A percentile compares a stretch with the other conserved stretches of the same genome.
These are phyloP conservation scores for Achatina immaculata DNA, from an alignment of 1,140 invertebrate species.

Conservation along the genomic window DNA sequence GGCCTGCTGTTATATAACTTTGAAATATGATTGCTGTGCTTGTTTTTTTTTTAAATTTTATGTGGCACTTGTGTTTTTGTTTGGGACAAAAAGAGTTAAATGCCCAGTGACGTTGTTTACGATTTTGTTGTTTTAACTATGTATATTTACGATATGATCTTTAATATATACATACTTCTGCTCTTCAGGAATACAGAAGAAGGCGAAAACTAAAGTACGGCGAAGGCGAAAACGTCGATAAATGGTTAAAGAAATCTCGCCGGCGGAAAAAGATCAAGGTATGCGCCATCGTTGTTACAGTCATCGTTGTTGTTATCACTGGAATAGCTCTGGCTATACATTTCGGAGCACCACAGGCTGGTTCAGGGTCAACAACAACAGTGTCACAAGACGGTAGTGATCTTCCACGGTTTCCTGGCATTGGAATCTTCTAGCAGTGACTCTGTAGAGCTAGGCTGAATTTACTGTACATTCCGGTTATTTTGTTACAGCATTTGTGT, in stretches of 20 bases:
- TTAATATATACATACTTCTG: too few species aligned
- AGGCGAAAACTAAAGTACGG: neutral
- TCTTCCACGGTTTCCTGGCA: neutral
- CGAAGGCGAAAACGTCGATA: constrained; percentile 6
- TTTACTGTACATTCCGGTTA: too few species aligned
- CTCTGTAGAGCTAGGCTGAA: too few species aligned
- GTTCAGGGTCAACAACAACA: neutral
- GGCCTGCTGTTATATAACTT: too few species aligned
- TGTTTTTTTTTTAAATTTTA: too few species aligned
- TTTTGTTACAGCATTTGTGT: too few species aligned
- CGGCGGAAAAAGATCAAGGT: constrained; percentile 26
- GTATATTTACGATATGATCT: too few species aligned
- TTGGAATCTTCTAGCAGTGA: neutral
- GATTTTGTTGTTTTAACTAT: too few species aligned
- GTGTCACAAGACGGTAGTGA: neutral
- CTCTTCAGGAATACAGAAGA: constrained; percentile 29
- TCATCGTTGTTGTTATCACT: constrained; percentile 9
- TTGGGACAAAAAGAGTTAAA: too few species aligned
- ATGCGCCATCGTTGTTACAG: neutral
- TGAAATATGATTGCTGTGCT: too few species aligned
- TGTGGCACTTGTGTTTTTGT: too few species aligned
- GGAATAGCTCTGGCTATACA: constrained; percentile 27
- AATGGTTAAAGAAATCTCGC: constrained; percentile 5
- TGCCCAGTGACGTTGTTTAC: too few species aligned
- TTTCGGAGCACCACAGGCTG: constrained; percentile 7